These are phyloP conservation scores for Notoglanidium macrostoma DNA, from an alignment of 2,797 vertebrate species.

Conservation along the genomic window DNA sequence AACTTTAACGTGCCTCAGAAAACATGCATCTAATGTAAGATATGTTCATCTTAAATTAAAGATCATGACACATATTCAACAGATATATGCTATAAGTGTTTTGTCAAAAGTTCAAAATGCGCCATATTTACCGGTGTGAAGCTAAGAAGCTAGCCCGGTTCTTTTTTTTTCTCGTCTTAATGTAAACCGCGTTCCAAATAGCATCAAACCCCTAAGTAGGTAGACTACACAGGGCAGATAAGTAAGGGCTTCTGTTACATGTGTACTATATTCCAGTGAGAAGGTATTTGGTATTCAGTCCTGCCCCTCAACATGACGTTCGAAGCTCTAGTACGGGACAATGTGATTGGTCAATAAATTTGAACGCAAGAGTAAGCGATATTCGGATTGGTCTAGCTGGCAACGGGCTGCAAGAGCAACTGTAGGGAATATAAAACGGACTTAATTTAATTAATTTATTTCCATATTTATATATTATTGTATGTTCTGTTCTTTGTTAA, in stretches of 20 bases:
- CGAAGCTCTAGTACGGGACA: not conserved
- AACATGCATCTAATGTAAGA: not conserved
- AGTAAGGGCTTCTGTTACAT: not conserved
- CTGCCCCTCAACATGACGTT: constrained; percentile 28
- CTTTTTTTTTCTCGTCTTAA: not conserved
- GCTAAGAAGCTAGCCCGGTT: not conserved
- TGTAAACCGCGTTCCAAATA: not conserved
- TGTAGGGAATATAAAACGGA: not conserved
- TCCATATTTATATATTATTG: no score
- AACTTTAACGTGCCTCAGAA: not conserved
- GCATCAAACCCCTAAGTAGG: not conserved
- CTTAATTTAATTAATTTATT: no score
- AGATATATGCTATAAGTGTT: not conserved
- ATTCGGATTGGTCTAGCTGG: constrained; percentile 37
- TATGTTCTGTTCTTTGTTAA: no score
- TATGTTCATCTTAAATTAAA: not conserved
- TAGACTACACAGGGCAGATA: not conserved
- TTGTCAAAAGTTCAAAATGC: not conserved
- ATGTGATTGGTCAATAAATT: constrained; percentile 63
- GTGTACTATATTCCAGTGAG: not conserved
- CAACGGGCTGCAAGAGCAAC: not conserved
- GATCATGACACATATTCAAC: not conserved
- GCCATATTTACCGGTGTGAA: not conserved
- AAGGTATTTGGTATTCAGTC: not conserved
- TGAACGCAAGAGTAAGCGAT: constrained; percentile 15